Conservation (phyloP, 1,140 invertebrate species). For the Drosophila erecta region DNA sequence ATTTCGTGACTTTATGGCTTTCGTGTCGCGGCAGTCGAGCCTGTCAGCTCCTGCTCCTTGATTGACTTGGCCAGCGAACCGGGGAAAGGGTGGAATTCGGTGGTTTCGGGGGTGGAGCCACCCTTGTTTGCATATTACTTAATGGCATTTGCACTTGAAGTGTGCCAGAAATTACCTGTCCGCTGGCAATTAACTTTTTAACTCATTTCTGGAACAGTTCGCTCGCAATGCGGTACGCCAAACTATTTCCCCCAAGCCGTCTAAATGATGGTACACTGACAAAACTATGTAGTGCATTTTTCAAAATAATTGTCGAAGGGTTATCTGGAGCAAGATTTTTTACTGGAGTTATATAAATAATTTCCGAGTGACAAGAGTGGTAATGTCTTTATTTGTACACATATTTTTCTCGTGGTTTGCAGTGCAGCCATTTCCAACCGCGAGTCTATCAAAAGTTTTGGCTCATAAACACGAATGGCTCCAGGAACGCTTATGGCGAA, state of each 20-base stretch:
- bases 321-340: background rate
- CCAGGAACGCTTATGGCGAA: conserved; percentile 31
- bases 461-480: conserved; percentile 66
- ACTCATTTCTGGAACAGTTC: conserved; percentile 73
- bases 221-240: conserved; percentile 53
- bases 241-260: conserved; percentile 15
- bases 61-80: conserved; percentile 56
- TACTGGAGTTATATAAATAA: no score
- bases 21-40: conserved; percentile 68
- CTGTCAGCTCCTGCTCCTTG: conserved; percentile 66
- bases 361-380: no score
- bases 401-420: background rate
- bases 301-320: background rate
- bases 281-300: background rate
- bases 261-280: conserved; percentile 3
- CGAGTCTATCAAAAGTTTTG: conserved; percentile 58
- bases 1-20: conserved; percentile 82
- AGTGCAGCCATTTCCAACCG: conserved; percentile 8
- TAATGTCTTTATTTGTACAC: no score
- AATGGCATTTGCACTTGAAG: conserved; percentile 74
- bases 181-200: conserved; percentile 82
- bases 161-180: conserved; percentile 84
- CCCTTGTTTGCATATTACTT: conserved; percentile 83
- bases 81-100: conserved; percentile 12
- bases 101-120: conserved; percentile 25